These are phyloP conservation scores for Bostrychus sinensis DNA, from an alignment of 2,113 vertebrate species.

Conservation along the genomic window DNA sequence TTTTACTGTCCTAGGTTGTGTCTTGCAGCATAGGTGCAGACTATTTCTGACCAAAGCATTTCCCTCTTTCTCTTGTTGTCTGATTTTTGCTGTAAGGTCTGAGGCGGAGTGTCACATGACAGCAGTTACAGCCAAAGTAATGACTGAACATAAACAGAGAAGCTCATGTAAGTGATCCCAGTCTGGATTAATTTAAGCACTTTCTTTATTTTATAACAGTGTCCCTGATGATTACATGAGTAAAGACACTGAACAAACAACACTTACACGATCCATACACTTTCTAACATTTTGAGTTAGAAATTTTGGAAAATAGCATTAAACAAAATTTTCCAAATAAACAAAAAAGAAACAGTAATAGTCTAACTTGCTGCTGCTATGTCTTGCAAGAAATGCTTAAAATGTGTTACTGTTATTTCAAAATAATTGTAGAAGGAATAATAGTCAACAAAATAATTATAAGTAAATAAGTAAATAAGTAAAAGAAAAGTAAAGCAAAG, in stretches of 20 bases:
- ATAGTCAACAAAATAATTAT: too few relatives aligned
- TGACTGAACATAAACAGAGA: slow-evolving; percentile 22
- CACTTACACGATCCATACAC: background rate
- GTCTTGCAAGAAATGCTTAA: too few relatives aligned
- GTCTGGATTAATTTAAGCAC: slow-evolving; percentile 15
- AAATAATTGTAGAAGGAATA: too few relatives aligned
- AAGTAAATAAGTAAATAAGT: too few relatives aligned
- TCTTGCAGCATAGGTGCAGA: slow-evolving; percentile 36
- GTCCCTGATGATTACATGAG: background rate
- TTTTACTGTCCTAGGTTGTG: background rate
- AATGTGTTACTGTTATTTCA: too few relatives aligned
- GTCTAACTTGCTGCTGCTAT: too few relatives aligned
- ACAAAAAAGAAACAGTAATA: background rate
- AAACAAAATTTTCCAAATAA: background rate
- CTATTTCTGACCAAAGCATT: slow-evolving; percentile 25
- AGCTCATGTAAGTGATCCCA: slow-evolving; percentile 4
- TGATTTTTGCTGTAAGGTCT: slow-evolving; percentile 19
- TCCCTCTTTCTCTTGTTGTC: slow-evolving; percentile 12
- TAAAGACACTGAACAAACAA: background rate
- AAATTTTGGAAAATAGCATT: too few relatives aligned
- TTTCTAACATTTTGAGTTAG: too few relatives aligned
- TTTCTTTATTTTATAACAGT: background rate
- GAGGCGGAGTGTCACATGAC: slow-evolving; percentile 12
- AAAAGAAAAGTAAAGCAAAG: too few relatives aligned
- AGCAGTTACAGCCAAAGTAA: slow-evolving; percentile 16